Base-by-base conservation (phyloP, 53 echinoderm and acorn worm species). In the Holothuria scabra region DNA sequence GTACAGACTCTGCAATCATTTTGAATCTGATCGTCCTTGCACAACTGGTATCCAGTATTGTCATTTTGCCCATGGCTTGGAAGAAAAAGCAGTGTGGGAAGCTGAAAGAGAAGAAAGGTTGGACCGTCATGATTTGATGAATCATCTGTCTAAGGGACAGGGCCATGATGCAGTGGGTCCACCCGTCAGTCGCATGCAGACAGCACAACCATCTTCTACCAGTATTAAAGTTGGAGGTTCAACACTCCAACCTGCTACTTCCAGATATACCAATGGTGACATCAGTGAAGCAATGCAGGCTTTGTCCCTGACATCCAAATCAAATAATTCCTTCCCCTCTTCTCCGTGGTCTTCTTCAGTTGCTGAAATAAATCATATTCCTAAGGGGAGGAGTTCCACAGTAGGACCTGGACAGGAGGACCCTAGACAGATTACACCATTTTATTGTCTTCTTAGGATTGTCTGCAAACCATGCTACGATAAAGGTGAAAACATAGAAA, bases 11-110 rank as follows among this genome's bases (percentile, higher is more conserved):
- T 94, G 94, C 56, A 21, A 81, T 35, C 92, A 94, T 56, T 94
- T 94, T 30, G 25, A 64, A 10, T 18, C 22, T 0, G 87, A 85
- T 20, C 57, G 14, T 1, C 14, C 28, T 78, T 78, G 78, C 78
- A 56, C 13, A 26, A 19, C 87, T 5, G 67, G 56, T 25, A 29
- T 85, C 46, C 84, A 75, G 10, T 20, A 38, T 59, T 94, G 94
- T 44, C 87, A 89, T 89, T 94, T 87, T 86, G 89, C 89, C 61
- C 94, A 94, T 61, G 92, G 94, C 58, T 58, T 74, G 32, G 94
- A 85, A 44, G 94, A 94, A 79, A 60, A 89, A 85, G 62, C 67
- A 20, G 85, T 94, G 5, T 94, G 94, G 94, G 83, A 87, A 20
- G 94, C 91, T 1, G 92, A 94, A 35, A 62, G 92, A 24, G 60